Base-by-base conservation (phyloP, 2,113 vertebrate genomes). In the Mobula hypostoma region DNA sequence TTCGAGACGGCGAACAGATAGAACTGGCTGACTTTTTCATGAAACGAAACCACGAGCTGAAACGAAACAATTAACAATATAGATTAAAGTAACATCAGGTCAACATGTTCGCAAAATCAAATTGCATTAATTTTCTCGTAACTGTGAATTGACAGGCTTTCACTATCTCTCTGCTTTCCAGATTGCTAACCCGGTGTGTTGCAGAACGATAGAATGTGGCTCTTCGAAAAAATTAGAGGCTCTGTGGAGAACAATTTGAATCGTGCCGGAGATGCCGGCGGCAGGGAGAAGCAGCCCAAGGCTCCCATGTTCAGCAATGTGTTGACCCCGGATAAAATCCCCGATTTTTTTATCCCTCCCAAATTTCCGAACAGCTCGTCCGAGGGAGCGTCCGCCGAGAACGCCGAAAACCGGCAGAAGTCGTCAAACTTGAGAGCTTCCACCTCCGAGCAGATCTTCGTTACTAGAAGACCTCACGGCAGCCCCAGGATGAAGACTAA, bases 321-420 rank as follows among this genome's bases (percentile, higher is more conserved):
- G 94, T 98, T 99, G 95, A 99, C 99, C 0, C 99, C 98, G 0
- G 99, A 99, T 96, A 99, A 99, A 95, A 99, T 99, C 96, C 99
- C 99, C 0, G 98, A 99, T 95, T 99, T 99, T 94, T 99, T 99
- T 95, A 99, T 99, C 94, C 99, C 99, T 0, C 99, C 98, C 0
- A 99, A 98, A 95, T 97, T 99, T 61, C 97, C 97, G 8, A 96
- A 97, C 7, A 96, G 95, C 0, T 97, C 98, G 0, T 93, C 97
- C 0, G 98, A 99, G 94, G 96, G 95, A 0, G 98, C 98, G 24
- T 94, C 95, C 0, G 94, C 95, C 0, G 97, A 97, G 0, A 94
- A 94, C 11, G 48, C 87, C 0, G 94, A 94, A 12, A 29, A 29
- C 29, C 36, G 58, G 17, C 72, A 58, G 61, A 96, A 97, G 27